Evolutionary conservation across 2,113 vertebrate genomes (phyloP).

Genomic region (Chaenogobius annularis): DNA sequence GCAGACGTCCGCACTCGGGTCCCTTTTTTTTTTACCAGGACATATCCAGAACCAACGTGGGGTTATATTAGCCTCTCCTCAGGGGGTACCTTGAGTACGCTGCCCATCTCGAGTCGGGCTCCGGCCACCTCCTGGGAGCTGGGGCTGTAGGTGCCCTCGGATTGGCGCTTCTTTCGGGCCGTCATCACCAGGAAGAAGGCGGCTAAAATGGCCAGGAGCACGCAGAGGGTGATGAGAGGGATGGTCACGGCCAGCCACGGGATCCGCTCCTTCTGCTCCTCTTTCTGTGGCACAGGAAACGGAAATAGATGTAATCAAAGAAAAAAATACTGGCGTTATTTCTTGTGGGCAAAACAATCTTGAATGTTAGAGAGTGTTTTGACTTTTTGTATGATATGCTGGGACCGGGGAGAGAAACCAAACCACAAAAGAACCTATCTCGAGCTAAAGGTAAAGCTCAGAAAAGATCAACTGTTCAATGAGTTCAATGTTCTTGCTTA

Average conservation of each 20-base stretch:
- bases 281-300: constrained; percentile 78
- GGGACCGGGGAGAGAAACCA: no score
- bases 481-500: no score
- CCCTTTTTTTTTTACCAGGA: constrained; percentile 8
- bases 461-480: no score
- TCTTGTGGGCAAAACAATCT: no score
- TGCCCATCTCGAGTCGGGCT: constrained; percentile 96
- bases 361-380: no score
- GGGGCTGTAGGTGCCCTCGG: constrained; percentile 96
- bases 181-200: constrained; percentile 89
- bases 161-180: constrained; percentile 91
- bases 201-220: constrained; percentile 83
- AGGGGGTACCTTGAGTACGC: constrained; percentile 94
- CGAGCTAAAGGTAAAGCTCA: no score
- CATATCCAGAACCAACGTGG: constrained; percentile 16
- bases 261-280: constrained; percentile 68
- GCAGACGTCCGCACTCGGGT: background rate
- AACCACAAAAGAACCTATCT: no score
- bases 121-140: constrained; percentile 96
- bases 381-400: no score
- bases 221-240: constrained; percentile 86
- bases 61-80: constrained; percentile 91
- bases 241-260: constrained; percentile 89
- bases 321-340: no score
- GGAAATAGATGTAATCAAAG: no score